phyloP scores from a whole-genome alignment of 2,113 vertebrate species.

The Toxotes jaculatrix region DNA sequence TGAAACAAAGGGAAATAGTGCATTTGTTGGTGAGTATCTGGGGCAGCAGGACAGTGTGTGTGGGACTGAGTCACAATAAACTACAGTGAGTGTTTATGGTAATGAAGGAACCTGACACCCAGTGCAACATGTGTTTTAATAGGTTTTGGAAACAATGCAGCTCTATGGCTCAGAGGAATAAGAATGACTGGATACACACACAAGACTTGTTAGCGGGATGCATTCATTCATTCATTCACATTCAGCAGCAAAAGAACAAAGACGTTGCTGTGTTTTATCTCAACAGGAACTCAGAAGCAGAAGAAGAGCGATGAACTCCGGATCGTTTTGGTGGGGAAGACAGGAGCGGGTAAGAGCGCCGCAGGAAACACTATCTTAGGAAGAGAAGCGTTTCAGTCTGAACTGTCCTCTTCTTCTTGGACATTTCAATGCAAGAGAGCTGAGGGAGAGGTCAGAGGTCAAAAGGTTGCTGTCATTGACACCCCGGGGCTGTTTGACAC shows the following conservation, averaged over 20 bases:
- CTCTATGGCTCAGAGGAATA: no score
- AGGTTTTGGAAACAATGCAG: no score
- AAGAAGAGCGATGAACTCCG: constrained; percentile 33
- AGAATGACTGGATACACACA: no score
- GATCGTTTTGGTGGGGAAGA: constrained; percentile 71
- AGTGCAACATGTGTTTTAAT: no score
- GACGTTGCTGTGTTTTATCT: constrained; percentile 1
- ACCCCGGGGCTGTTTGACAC: constrained; percentile 82
- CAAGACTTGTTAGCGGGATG: no score
- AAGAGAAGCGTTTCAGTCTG: constrained; percentile 34
- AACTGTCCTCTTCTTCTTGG: not conserved
- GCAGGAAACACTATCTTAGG: constrained; percentile 72
- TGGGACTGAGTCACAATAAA: no score
- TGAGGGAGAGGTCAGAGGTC: constrained; percentile 13
- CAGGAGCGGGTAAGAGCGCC: constrained; percentile 68
- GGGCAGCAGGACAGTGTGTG: no score
- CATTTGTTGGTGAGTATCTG: no score
- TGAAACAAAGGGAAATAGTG: no score
- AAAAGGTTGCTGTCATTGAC: constrained; percentile 66
- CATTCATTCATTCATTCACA: no score
- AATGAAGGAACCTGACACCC: no score
- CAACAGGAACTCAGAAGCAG: constrained; percentile 35
- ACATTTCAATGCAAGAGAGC: constrained; percentile 38
- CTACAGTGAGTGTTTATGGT: no score
- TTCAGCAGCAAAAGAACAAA: not conserved